These are phyloP conservation scores for Apamea anceps DNA, from an alignment of 2,888 invertebrate species.

Conservation along the genomic window DNA sequence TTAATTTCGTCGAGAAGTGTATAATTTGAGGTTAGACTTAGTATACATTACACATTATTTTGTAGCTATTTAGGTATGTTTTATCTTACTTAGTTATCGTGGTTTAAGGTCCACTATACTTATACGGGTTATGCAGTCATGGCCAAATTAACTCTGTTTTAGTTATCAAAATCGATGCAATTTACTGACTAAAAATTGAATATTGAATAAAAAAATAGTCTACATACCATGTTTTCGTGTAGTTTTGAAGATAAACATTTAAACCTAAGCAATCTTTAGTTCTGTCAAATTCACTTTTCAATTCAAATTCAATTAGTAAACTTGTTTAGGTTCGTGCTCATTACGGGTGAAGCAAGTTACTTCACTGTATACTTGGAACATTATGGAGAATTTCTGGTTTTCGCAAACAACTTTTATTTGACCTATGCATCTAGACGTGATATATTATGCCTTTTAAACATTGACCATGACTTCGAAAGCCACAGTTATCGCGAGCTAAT, in stretches of 20 bases:
- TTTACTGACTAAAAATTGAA: neutral
- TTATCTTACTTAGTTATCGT: conserved; percentile 38
- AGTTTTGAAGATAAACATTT: neutral
- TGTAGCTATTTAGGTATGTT: conserved; percentile 4
- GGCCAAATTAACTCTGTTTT: neutral
- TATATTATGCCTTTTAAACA: neutral
- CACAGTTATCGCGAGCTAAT: neutral
- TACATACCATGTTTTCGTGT: conserved; percentile 5
- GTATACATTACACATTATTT: conserved; percentile 2
- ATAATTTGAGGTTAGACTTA: conserved; percentile 53
- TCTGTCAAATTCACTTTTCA: neutral
- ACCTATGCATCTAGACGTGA: neutral
- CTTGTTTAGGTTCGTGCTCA: neutral
- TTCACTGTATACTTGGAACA: neutral
- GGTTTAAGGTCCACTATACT: conserved; percentile 17
- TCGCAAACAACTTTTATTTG: conserved; percentile 12
- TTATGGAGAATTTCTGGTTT: conserved; percentile 25
- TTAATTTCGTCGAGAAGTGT: conserved; percentile 34
- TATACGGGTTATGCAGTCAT: neutral
- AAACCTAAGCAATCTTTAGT: conserved; percentile 4
- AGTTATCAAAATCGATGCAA: neutral
- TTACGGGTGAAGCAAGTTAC: neutral
- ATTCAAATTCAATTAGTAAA: conserved; percentile 6
- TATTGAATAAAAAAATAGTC: neutral
- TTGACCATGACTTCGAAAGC: neutral